These are phyloP conservation scores for Cephalopholis sonnerati DNA, from an alignment of 2,113 vertebrate species.

Conservation along the genomic window DNA sequence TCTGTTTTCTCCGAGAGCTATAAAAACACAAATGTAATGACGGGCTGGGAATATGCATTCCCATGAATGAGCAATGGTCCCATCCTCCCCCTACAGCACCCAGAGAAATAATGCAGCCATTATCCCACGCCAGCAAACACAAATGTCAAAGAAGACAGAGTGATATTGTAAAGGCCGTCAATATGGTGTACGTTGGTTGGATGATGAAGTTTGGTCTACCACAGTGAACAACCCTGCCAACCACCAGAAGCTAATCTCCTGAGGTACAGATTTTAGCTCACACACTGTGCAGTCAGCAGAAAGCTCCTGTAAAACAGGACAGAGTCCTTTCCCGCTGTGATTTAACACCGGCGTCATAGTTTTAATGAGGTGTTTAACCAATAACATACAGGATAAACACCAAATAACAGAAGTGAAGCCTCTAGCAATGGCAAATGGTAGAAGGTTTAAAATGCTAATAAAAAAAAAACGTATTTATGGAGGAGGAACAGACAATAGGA, in stretches of 20 bases:
- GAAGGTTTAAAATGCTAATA: neutral
- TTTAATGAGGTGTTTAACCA: slow-evolving; percentile 3
- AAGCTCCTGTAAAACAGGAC: slow-evolving; percentile 1
- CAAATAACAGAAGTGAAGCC: neutral
- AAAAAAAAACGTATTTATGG: neutral
- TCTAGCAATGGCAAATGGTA: neutral
- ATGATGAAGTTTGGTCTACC: neutral
- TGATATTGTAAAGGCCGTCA: neutral
- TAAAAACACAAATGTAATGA: neutral
- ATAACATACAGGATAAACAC: neutral
- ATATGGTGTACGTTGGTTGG: neutral
- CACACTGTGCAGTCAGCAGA: neutral
- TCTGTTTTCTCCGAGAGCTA: too few relatives aligned
- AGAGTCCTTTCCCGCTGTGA: neutral
- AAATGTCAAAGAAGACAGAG: neutral
- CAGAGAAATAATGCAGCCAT: slow-evolving; percentile 1
- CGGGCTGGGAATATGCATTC: neutral
- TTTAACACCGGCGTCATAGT: neutral
- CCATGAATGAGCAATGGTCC: neutral
- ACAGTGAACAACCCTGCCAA: neutral
- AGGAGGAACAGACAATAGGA: neutral
- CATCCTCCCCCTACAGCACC: neutral
- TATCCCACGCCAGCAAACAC: neutral
- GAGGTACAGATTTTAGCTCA: neutral
- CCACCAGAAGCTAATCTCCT: neutral